Conservation (phyloP, 2,888 invertebrate species). For the Anaspis maculata region DNA sequence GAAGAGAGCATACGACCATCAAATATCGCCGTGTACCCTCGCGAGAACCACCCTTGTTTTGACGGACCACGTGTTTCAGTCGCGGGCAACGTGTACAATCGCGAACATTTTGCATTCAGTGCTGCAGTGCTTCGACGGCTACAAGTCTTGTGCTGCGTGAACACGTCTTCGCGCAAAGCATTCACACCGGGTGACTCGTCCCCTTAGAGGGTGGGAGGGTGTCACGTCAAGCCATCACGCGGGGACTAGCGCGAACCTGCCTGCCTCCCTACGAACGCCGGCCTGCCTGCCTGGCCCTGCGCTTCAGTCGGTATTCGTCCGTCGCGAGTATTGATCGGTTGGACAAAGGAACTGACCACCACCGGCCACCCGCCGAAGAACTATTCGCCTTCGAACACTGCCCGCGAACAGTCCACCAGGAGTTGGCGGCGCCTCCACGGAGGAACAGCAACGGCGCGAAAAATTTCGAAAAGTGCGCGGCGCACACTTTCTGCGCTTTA, state of each 20-base stretch:
- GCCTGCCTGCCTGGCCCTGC: conserved; percentile 25
- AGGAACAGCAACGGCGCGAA: too few species aligned
- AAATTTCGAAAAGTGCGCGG: too few species aligned
- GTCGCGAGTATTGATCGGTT: conserved; percentile 40
- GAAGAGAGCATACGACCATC: too few species aligned
- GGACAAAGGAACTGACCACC: conserved; percentile 49
- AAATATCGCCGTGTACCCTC: too few species aligned
- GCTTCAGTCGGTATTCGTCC: conserved; percentile 37
- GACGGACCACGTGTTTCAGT: too few species aligned
- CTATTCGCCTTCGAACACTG: conserved; percentile 16
- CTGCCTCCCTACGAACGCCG: conserved; percentile 18
- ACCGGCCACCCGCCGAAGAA: conserved; percentile 31
- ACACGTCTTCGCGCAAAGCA: conserved; percentile 38
- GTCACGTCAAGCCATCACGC: conserved; percentile 52
- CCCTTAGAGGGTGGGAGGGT: conserved; percentile 50
- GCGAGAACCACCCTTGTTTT: too few species aligned
- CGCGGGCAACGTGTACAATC: too few species aligned
- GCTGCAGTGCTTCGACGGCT: too few species aligned
- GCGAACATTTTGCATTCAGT: too few species aligned
- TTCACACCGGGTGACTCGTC: conserved; percentile 24
- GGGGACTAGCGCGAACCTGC: conserved; percentile 38
- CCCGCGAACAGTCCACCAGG: too few species aligned
- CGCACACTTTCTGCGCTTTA: too few species aligned
- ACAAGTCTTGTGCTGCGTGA: conserved; percentile 37
- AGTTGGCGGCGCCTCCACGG: too few species aligned